Base-by-base conservation (phyloP, 2,888 invertebrate genomes). In the Dryadula phaetusa region DNA sequence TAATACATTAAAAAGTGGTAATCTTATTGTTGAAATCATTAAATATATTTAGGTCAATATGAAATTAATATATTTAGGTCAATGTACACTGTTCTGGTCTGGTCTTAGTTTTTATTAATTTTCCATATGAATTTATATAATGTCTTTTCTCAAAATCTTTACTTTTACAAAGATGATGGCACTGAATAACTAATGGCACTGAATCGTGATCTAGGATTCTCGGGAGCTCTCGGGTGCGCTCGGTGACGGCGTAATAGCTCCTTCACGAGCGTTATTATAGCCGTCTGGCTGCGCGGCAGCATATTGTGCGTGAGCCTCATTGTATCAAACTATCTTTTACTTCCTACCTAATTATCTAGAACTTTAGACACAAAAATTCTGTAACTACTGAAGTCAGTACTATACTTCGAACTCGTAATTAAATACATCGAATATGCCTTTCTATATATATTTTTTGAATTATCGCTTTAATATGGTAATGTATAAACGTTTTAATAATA, bases 191-290 rank as follows among this genome's bases (percentile, higher is more conserved):
- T 37, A 56, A 56, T 40, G n/a, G 66, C 63, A 73, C 60, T 62
- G 63, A 67, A 70, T 73, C 76, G 75, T 74, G 76, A 76, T 70
- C 71, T 72, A 60, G 70, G 66, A 62, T 66, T 22, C 70, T 78
- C 82, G 82, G 86, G 79, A 80, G 87, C 84, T 67, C 66, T 82
- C 83, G 72, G 74, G 69, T 71, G 79, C 82, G 74, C 78, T 73
- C 79, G 79, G 82, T 80, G 84, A 81, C 81, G 80, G 76, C 75
- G 74, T 87, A 86, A 87, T 87, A 78, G 83, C 81, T 80, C 79
- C 77, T 81, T 85, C 87, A 87, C 87, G 87, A 76, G 74, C 70
- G 71, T 79, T 65, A 85, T 86, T 85, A 85, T 79, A 61, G 67
- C 72, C 71, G 66, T 73, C 77, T 71, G 76, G 34, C 71, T 80